Evolutionary conservation across 2,113 vertebrate genomes (phyloP), one percentile per base, ranked within the genome.

Genomic region (Alethe diademata): DNA sequence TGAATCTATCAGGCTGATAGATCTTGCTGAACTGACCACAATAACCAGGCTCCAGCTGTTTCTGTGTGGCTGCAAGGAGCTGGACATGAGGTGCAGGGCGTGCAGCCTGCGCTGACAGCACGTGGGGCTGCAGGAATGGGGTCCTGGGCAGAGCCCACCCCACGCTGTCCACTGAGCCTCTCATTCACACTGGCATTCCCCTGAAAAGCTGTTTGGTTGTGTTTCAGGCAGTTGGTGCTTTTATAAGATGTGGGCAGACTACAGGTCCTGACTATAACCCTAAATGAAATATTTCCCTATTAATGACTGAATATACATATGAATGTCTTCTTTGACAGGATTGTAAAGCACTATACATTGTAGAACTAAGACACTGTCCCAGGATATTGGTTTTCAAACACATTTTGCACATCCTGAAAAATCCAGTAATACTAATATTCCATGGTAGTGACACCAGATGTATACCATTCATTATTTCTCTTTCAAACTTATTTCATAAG

Each of bases 51-150:
- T 33, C 24, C 50, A 15, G 26, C 47, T 40, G 35, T 20, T 3
- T 31, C 40, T 17, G 0, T 0, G 3, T 0, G 1, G 9, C 7
- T 54, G 65, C 2, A 0, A 35, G 29, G 16, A 71, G 26, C 36
- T 3, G 2, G 29, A 8, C 12, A 5, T 0, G 5, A 47, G 35
- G 43, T 9, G 15, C 5, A 2, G 33, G 50, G 8, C 4, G 2
- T 0, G 1, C 57, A 36, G 51, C 2, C 48, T 17, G 14, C 0
- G 0, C 47, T 24, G 31, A 19, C 4, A 2, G 33, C 29, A 12
- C 0, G 0, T 0, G 0, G 18, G 33, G 12, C 18, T 54, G 40
- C 0, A 0, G 23, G 43, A 26, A 31, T 5, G 19, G 17, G 5
- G 8, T 11, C 29, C 33, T 22, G 2, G 7, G 29, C 61, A 82